Conservation (phyloP, 1,140 invertebrate species). For the Drosophila kurseongensis region DNA sequence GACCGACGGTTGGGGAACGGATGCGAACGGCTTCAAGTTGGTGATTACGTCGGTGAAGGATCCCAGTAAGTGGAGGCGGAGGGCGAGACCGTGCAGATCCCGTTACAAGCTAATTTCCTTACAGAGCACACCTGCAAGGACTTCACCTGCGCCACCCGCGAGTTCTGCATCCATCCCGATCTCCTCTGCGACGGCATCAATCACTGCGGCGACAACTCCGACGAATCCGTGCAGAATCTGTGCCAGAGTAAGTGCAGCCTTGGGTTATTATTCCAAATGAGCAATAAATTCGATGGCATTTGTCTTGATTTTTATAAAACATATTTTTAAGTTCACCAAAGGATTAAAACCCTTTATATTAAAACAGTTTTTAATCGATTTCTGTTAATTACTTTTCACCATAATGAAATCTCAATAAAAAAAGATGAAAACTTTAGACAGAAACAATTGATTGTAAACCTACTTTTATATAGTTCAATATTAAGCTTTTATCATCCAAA, state of each 20-base stretch:
- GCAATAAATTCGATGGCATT: too few species aligned
- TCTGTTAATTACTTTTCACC: not conserved
- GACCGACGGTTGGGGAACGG: conserved; percentile 95
- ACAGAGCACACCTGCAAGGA: conserved; percentile 94
- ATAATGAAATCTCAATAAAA: too few species aligned
- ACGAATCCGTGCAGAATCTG: conserved; percentile 92
- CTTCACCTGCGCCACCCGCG: conserved; percentile 92
- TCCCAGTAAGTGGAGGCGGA: conserved; percentile 90
- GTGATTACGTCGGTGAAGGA: conserved; percentile 97
- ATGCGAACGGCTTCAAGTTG: conserved; percentile 95
- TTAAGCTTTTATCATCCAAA: too few species aligned
- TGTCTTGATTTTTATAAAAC: too few species aligned
- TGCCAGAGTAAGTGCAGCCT: conserved; percentile 90
- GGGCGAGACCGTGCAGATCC: not conserved
- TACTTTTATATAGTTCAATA: too few species aligned
- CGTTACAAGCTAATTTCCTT: conserved; percentile 67
- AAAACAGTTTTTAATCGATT: too few species aligned
- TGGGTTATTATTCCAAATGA: not conserved
- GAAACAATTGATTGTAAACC: too few species aligned
- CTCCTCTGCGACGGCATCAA: conserved; percentile 95
- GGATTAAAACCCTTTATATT: too few species aligned
- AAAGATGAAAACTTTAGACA: too few species aligned
- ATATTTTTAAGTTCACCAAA: too few species aligned
- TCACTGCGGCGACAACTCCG: conserved; percentile 96
- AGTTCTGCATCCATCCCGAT: conserved; percentile 95